phyloP scores from a whole-genome alignment of 1,140 invertebrate genomes.

The Danaus plexippus region DNA sequence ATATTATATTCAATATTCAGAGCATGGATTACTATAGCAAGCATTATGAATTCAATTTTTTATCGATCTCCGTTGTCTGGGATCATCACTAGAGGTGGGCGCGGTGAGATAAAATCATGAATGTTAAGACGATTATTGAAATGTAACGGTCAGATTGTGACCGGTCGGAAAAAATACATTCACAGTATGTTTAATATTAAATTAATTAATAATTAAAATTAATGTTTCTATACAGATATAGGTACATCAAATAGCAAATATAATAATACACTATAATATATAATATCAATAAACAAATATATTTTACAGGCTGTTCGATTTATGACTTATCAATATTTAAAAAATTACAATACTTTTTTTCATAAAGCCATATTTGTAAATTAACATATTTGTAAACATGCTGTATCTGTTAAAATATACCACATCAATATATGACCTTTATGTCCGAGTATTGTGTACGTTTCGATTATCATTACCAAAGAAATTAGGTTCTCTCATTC shows the following conservation, averaged over 20 bases:
- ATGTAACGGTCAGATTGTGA: constrained; percentile 70
- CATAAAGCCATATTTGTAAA: not conserved
- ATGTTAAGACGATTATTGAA: constrained; percentile 71
- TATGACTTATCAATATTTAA: not conserved
- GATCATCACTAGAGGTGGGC: constrained; percentile 52
- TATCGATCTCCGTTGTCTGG: not conserved
- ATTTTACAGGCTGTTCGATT: constrained; percentile 6
- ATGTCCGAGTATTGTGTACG: constrained; percentile 52
- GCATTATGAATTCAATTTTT: too few relatives aligned
- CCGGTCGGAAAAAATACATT: constrained; percentile 54
- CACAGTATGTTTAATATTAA: constrained; percentile 28
- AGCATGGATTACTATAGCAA: too few relatives aligned
- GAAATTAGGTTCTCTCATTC: constrained; percentile 19
- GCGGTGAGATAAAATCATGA: constrained; percentile 63
- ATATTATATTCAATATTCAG: too few relatives aligned
- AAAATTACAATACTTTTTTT: too few relatives aligned
- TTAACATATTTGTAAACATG: constrained; percentile 6
- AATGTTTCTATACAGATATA: constrained; percentile 2
- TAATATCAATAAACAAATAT: not conserved
- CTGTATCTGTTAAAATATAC: constrained; percentile 29
- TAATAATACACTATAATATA: not conserved
- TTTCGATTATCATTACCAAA: constrained; percentile 44
- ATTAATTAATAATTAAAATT: constrained; percentile 1
- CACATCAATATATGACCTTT: constrained; percentile 62
- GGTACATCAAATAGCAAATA: not conserved